These are phyloP conservation scores for Epizoanthus ramosus DNA, from an alignment of 92 coral and sea anemone species.

Conservation along the genomic window DNA sequence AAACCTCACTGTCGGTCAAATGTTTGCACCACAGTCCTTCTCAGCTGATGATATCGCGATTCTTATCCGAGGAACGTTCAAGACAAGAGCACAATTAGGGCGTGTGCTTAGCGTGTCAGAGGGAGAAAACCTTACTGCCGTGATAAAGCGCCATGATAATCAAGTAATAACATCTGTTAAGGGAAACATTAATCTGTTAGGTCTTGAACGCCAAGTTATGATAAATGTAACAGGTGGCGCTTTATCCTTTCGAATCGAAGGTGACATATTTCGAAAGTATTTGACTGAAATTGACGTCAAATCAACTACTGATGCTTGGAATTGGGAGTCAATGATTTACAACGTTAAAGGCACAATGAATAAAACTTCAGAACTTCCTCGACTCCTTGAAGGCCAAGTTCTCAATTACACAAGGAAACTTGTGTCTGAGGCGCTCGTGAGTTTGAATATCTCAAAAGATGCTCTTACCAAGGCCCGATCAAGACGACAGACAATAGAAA, in stretches of 20 bases:
- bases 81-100: not conserved
- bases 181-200: not conserved
- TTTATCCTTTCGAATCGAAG: not conserved
- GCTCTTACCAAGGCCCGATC: not conserved
- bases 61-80: conserved; percentile 12
- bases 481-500: conserved; percentile 9
- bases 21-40: not conserved
- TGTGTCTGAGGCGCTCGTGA: conserved; percentile 7
- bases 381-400: conserved; percentile 8
- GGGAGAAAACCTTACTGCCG: not conserved
- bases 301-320: conserved; percentile 15
- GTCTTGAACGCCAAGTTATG: conserved; percentile 7
- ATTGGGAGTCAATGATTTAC: conserved; percentile 7
- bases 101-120: not conserved
- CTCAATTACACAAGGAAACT: conserved; percentile 1
- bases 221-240: conserved; percentile 7
- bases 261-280: conserved; percentile 2
- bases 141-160: not conserved
- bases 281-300: not conserved
- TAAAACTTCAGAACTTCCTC: conserved; percentile 24
- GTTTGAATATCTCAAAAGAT: not conserved
- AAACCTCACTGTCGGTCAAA: not conserved
- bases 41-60: not conserved
- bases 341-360: conserved; percentile 6
- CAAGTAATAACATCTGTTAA: not conserved